Conservation (phyloP, 2,888 invertebrate genomes). For the Harpagoxenus sublaevis region DNA sequence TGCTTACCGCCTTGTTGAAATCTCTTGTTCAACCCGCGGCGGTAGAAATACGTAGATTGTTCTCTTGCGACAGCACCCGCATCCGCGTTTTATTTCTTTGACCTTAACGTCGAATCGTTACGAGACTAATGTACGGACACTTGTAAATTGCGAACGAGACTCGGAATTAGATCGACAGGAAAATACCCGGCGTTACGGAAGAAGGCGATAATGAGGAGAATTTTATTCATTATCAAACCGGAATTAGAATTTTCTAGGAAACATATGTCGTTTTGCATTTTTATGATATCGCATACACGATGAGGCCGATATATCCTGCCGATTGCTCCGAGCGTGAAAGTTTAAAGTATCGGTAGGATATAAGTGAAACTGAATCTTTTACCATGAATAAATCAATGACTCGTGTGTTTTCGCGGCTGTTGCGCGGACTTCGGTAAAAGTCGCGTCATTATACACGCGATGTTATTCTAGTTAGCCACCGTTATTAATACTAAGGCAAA, state of each 20-base stretch:
- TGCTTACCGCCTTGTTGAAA: conserved; percentile 53
- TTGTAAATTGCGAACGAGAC: conserved; percentile 16
- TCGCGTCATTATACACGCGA: conserved; percentile 42
- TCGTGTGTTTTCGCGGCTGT: conserved; percentile 7
- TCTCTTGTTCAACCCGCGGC: conserved; percentile 36
- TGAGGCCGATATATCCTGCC: conserved; percentile 23
- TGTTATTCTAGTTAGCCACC: conserved; percentile 51
- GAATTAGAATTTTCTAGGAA: conserved; percentile 34
- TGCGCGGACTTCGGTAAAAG: conserved; percentile 46
- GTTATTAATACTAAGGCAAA: conserved; percentile 23
- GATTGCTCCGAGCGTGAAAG: conserved; percentile 55
- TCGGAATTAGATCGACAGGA: neutral
- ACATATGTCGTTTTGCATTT: conserved; percentile 15
- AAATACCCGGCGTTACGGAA: neutral
- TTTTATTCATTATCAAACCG: conserved; percentile 31
- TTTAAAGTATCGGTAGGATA: conserved; percentile 43
- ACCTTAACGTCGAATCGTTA: conserved; percentile 28
- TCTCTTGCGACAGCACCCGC: conserved; percentile 47
- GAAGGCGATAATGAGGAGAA: conserved; percentile 3
- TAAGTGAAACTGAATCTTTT: conserved; percentile 59
- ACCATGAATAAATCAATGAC: conserved; percentile 39
- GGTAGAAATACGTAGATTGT: conserved; percentile 56
- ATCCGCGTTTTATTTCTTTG: conserved; percentile 31
- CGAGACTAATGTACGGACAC: conserved; percentile 5
- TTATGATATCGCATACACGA: conserved; percentile 29